Base-by-base conservation (phyloP, 2,113 vertebrate species). In the Eretmochelys imbricata region DNA sequence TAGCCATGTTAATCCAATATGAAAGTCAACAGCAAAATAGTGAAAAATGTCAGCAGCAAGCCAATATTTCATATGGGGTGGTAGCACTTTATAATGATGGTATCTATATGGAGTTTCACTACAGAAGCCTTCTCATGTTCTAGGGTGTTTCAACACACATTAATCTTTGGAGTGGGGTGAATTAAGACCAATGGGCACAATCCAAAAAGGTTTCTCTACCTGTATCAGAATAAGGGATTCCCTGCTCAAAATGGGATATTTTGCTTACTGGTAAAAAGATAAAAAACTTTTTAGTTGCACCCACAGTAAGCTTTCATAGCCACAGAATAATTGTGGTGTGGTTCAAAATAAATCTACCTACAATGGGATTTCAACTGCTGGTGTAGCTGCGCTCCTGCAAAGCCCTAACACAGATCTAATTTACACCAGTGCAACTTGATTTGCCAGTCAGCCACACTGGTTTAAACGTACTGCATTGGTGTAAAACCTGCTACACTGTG, bases 1-100 rank as follows among this genome's bases (percentile, higher is more conserved):
- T 92, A 93, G 83, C 87, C 87, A 85, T 94, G 94, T 94, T 97
- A 95, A 96, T 95, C 62, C 90, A 92, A 89, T 95, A 96, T 84
- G 85, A 96, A 93, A 97, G 85, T 88, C 89, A 87, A 86, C 78
- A 20, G 85, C 49, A 17, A 80, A 89, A 83, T 14, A 93, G 72
- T 55, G 51, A 86, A 88, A 96, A 95, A 83, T 59, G 80, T 75
- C 90, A 92, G 85, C 93, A 93, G 93, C 93, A 57, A 75, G 31
- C 85, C 87, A 93, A 93, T 17, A 72, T 93, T 96, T 92, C 62
- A 49, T 84, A 46, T 57, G 57, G 87, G 42, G 75, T 86, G 93
- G 53, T 65, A 86, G 72, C 80, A 91, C 5, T 9, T 6, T 13
- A 85, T 69, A 86, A 82, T 81, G 22, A 49, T 29, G 42, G 19